Evolutionary conservation across 2,113 vertebrate genomes (phyloP), one percentile per base, ranked within the genome.

Genomic region (Orientallactaga bullata): DNA sequence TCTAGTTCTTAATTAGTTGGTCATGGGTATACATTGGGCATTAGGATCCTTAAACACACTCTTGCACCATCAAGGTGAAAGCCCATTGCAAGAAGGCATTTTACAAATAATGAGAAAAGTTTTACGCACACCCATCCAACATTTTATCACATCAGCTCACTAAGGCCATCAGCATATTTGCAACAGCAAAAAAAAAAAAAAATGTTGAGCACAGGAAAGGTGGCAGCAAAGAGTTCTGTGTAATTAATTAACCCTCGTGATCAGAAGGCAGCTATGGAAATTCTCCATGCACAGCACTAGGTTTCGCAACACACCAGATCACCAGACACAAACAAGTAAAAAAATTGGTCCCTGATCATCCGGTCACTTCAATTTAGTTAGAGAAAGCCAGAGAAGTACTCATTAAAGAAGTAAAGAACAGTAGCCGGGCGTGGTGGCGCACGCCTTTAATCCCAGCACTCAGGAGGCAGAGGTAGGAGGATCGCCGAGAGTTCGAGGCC

Each of bases 121-220:
- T 93, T 92, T 84, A 88, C 66, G 51, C 86, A 85, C 83, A 82
- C 69, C 37, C 71, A 51, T 66, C 73, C 66, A 47, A 82, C 35
- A 78, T 85, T 58, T 85, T 80, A 74, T n/a, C 51, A 73, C 2
- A 61, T 26, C 37, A 23, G 83, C 47, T 95, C 71, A 76, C 65
- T 68, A 88, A 91, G 73, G 82, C 68, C 66, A 91, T 96, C 88
- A 96, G 95, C 96, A 95, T 55, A 82, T 92, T 94, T 90, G 58
- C 88, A 91, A 47, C 42, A 47, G 8, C 8, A 55, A 55, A 6
- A 55, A 55, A 6, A 55, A 55, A 55, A 12, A 55, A 80, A 96
- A 89, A 39, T 82, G 92, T 94, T 93, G 94, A 85, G 74, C 77
- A 51, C 81, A 90, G 79, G 79, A 39, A 66, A 92, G n/a, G 55